Evolutionary conservation across 2,888 invertebrate species (phyloP).

Genomic region (Lycophotia porphyrea): DNA sequence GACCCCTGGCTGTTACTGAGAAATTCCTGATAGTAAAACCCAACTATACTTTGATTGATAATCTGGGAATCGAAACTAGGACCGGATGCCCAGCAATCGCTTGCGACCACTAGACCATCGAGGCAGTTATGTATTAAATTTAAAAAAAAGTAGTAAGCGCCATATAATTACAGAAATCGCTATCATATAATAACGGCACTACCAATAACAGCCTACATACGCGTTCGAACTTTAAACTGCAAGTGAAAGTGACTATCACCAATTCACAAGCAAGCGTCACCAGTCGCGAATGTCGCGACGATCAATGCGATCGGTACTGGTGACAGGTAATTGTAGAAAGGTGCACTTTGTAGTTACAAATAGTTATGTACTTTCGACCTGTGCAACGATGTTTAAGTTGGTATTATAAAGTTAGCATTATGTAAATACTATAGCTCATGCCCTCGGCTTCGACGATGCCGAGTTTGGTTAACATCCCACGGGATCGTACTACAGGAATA

Average conservation of each 20-base stretch:
- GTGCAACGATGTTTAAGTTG: not conserved
- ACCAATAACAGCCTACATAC: not conserved
- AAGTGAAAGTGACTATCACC: conserved; percentile 47
- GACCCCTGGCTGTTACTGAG: not conserved
- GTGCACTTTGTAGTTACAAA: not conserved
- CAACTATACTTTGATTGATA: not conserved
- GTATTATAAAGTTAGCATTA: too few relatives aligned
- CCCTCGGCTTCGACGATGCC: too few relatives aligned
- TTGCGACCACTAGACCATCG: not conserved
- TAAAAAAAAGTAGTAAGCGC: too few relatives aligned
- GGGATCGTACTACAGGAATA: too few relatives aligned
- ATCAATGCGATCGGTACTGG: conserved; percentile 7
- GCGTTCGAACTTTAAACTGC: conserved; percentile 27
- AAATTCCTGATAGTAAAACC: not conserved
- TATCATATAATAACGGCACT: not conserved
- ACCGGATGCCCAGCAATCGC: not conserved
- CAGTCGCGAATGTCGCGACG: not conserved
- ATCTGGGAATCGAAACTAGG: not conserved
- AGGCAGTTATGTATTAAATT: too few relatives aligned
- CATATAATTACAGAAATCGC: not conserved
- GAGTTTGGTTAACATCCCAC: too few relatives aligned
- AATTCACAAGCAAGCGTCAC: not conserved
- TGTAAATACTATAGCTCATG: not conserved
- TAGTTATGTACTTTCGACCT: not conserved
- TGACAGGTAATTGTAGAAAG: conserved; percentile 10